A percentile compares a stretch with the other conserved stretches of the same genome.
Evolutionary conservation across 2,797 vertebrate species (phyloP).

Genomic region (Danio kyathit): DNA sequence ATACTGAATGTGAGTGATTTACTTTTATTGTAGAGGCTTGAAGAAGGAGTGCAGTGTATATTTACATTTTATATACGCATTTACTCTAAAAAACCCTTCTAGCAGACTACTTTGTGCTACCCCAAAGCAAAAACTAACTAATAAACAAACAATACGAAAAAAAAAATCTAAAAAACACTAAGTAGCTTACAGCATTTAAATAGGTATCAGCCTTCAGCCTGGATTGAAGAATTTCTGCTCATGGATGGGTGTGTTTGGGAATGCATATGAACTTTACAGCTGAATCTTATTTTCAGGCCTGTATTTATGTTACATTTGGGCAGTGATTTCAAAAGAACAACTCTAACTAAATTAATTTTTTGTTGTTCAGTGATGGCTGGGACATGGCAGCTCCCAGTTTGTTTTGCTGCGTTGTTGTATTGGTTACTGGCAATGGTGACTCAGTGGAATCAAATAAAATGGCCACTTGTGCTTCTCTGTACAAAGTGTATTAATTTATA

Average conservation of each 20-base stretch:
- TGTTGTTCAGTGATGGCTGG: constrained; percentile 36
- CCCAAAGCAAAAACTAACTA: no score
- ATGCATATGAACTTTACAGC: constrained; percentile 3
- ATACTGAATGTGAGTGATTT: no score
- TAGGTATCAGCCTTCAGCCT: neutral
- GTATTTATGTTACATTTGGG: constrained; percentile 52
- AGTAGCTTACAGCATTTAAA: neutral
- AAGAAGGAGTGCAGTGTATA: no score
- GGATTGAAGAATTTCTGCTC: constrained; percentile 28
- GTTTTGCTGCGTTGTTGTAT: constrained; percentile 53
- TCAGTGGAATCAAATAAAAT: constrained; percentile 35
- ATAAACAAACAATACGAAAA: no score
- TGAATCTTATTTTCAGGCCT: constrained; percentile 55
- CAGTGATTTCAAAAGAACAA: constrained; percentile 48
- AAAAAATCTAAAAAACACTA: no score
- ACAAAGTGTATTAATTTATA: constrained; percentile 15
- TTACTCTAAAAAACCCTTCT: no score
- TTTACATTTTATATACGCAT: no score
- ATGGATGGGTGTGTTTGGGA: neutral
- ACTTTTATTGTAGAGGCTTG: no score
- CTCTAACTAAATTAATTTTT: constrained; percentile 4
- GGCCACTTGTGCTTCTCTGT: constrained; percentile 25
- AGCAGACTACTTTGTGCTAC: no score
- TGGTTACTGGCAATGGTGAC: constrained; percentile 51
- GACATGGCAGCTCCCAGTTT: constrained; percentile 32